phyloP scores from a whole-genome alignment of 2,797 vertebrate species.

The Pogonophryne albipinna region DNA sequence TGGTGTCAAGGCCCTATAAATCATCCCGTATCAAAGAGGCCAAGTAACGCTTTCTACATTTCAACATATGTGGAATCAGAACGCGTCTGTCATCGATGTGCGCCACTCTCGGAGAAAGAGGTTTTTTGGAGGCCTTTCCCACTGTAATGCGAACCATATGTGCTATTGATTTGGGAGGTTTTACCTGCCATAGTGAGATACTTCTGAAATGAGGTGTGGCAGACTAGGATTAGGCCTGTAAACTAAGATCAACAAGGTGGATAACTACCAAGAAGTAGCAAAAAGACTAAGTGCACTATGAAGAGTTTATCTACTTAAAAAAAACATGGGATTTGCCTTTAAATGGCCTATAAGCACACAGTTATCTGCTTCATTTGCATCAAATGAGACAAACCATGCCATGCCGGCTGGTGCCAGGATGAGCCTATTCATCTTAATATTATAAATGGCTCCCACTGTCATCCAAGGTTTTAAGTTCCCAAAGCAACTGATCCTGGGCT shows the following conservation, averaged over 20 bases:
- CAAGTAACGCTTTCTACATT: constrained; percentile 88
- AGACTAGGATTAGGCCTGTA: constrained; percentile 72
- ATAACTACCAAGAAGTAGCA: constrained; percentile 60
- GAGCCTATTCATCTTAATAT: constrained; percentile 82
- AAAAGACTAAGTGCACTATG: constrained; percentile 11
- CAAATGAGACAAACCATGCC: constrained; percentile 76
- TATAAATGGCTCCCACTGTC: constrained; percentile 83
- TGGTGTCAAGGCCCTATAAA: constrained; percentile 87
- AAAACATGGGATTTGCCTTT: constrained; percentile 30
- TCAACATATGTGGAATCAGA: constrained; percentile 89
- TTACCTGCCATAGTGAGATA: constrained; percentile 80
- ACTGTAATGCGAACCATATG: constrained; percentile 86
- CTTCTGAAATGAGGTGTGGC: constrained; percentile 76
- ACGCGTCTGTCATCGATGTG: constrained; percentile 84
- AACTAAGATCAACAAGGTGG: constrained; percentile 74
- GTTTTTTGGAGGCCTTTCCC: constrained; percentile 78
- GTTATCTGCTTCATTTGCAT: constrained; percentile 78
- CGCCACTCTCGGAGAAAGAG: constrained; percentile 78
- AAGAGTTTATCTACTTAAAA: neutral
- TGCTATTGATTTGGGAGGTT: constrained; percentile 80
- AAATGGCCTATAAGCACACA: constrained; percentile 52
- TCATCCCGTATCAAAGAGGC: constrained; percentile 89
- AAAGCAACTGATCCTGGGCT: constrained; percentile 80
- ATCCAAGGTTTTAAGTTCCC: constrained; percentile 86
- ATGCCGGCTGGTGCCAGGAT: constrained; percentile 63